phyloP scores from a whole-genome alignment of 2,113 vertebrate genomes.

The Myocastor coypus region DNA sequence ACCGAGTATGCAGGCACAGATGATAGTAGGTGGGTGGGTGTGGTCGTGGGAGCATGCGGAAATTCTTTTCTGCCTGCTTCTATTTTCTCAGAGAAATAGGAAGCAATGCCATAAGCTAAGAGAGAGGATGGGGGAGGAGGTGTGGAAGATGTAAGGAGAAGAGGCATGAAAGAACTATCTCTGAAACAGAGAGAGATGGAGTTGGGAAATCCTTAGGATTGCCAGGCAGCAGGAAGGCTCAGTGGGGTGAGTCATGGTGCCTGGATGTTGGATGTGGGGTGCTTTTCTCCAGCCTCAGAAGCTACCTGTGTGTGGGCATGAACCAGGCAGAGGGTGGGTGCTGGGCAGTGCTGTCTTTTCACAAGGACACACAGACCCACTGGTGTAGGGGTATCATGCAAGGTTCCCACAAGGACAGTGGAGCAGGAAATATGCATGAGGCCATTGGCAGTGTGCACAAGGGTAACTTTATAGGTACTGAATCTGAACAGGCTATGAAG shows the following conservation, averaged over 20 bases:
- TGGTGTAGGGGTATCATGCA: no score
- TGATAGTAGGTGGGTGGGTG: constrained; percentile 68
- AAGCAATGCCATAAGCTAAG: constrained; percentile 66
- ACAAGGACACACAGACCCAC: no score
- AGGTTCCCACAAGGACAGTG: not conserved
- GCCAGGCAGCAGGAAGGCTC: not conserved
- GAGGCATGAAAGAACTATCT: constrained; percentile 27
- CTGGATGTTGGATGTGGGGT: not conserved
- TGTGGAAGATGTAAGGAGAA: constrained; percentile 59
- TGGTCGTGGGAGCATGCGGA: constrained; percentile 67
- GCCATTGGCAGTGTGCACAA: fast-evolving
- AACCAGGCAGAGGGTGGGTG: not conserved
- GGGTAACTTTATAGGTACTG: not conserved
- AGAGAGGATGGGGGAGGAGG: constrained; percentile 69
- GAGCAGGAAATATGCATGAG: not conserved
- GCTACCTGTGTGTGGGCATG: not conserved
- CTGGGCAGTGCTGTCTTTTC: not conserved
- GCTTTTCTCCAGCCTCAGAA: not conserved
- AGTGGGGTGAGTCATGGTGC: not conserved
- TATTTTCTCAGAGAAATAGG: constrained; percentile 78
- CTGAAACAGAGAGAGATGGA: constrained; percentile 21
- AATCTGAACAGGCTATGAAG: not conserved
- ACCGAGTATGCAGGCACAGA: constrained; percentile 59
- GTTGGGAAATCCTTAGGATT: not conserved
- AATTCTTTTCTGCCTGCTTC: constrained; percentile 79